Evolutionary conservation across 92 coral and sea anemone genomes (phyloP).

Genomic region (Plumapathes pennacea): DNA sequence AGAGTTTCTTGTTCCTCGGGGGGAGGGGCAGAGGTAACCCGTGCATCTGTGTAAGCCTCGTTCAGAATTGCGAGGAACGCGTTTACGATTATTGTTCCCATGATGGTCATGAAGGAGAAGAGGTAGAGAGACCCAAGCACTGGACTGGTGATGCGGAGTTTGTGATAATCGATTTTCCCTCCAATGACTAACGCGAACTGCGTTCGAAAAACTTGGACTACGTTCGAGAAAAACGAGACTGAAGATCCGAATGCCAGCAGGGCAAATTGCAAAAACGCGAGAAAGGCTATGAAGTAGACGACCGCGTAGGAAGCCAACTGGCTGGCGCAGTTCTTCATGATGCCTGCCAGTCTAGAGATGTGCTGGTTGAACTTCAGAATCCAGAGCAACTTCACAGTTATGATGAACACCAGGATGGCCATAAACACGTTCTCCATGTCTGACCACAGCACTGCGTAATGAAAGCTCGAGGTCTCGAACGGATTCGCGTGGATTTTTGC

Average conservation of each 20-base stretch:
- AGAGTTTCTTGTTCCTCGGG: conserved; percentile 74
- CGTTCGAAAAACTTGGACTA: conserved; percentile 75
- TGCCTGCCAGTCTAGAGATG: conserved; percentile 66
- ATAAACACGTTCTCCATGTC: conserved; percentile 75
- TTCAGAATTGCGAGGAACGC: conserved; percentile 93
- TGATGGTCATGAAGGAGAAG: conserved; percentile 79
- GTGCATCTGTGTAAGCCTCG: conserved; percentile 80
- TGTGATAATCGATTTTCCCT: conserved; percentile 72
- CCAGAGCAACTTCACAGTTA: conserved; percentile 75
- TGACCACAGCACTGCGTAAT: conserved; percentile 83
- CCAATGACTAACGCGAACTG: conserved; percentile 88
- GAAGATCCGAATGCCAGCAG: conserved; percentile 75
- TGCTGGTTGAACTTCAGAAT: conserved; percentile 89
- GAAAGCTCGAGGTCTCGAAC: conserved; percentile 81
- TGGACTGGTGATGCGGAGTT: conserved; percentile 57
- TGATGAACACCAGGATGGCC: conserved; percentile 78
- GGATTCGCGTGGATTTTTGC: conserved; percentile 78
- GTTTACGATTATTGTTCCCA: conserved; percentile 80
- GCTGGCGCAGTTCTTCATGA: conserved; percentile 64
- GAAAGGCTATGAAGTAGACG: conserved; percentile 75
- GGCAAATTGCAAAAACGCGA: conserved; percentile 85
- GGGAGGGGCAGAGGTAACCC: conserved; percentile 46
- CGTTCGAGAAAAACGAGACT: conserved; percentile 64
- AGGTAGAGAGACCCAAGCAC: conserved; percentile 79
- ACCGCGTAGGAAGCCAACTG: conserved; percentile 72